Evolutionary conservation across 2,888 invertebrate species (phyloP), one percentile per base, ranked within the genome.

Genomic region (Drosophila quinaria): DNA sequence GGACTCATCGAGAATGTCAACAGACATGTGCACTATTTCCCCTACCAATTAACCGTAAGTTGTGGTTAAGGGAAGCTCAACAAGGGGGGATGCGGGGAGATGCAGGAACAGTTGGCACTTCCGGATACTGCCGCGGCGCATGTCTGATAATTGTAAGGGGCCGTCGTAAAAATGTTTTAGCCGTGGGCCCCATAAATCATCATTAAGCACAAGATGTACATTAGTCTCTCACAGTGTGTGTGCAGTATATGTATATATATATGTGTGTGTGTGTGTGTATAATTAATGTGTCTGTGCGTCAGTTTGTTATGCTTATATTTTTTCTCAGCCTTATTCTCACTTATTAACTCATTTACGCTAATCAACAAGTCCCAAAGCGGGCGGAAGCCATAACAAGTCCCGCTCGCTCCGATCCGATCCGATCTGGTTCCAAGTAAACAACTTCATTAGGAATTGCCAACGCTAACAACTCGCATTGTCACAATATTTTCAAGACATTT

Each of bases 281-380:
- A 82, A 82, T 82, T 82, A 82, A 83, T 83, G 87, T 74, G 70
- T 72, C 81, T 71, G 71, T 77, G 76, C 68, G 66, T 70, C 51
- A 61, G 61, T 61, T 37, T 63, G 49, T 47, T 73, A 54, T 69
- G 62, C 70, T 71, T 25, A 4, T 25, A 25, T 29, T 41, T 68
- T 50, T 60, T 41, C 37, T 52, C 41, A 55, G 42, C 56, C 52
- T 44, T 33, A 37, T 61, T 46, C 69, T 73, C 73, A 78, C 75
- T 88, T 86, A 87, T 80, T 76, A 86, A 86, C 83, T 76, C 81
- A 87, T 86, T 88, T 86, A 70, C 65, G 72, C 73, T 80, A 80
- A 83, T 81, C 87, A 88, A 76, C 70, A 75, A 74, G 66, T 61
- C 55, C 72, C 72, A 49, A 58, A 71, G 65, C 61, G n/a, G 29